These are phyloP conservation scores for Chloebia gouldiae DNA, from an alignment of 2,113 vertebrate species.

Conservation along the genomic window DNA sequence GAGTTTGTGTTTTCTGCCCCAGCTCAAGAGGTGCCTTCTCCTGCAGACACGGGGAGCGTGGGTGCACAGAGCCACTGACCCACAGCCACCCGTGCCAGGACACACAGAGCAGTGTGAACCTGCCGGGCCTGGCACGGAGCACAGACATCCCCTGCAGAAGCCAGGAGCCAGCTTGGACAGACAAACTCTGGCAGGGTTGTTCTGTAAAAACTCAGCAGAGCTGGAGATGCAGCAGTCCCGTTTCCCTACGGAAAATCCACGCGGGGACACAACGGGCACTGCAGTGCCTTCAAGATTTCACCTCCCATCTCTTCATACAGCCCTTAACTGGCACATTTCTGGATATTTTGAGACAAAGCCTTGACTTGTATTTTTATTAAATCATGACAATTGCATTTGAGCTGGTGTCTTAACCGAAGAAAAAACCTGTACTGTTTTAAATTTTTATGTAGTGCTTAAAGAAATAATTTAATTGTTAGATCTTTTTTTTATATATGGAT, in stretches of 20 bases:
- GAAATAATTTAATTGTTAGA: not conserved
- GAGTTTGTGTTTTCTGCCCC: not conserved
- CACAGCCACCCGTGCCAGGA: fast-evolving
- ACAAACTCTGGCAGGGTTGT: fast-evolving
- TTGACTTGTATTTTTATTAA: not conserved
- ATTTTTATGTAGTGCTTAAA: not conserved
- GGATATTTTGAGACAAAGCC: not conserved
- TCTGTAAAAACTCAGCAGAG: not conserved
- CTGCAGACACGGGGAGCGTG: not conserved
- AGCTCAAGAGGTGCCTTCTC: not conserved
- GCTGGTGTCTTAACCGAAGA: not conserved
- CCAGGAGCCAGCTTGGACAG: not conserved
- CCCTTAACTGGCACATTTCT: not conserved
- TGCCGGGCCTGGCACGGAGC: not conserved
- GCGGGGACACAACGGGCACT: not conserved
- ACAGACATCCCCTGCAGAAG: not conserved
- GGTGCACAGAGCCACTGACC: fast-evolving
- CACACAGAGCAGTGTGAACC: not conserved
- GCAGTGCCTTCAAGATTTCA: not conserved
- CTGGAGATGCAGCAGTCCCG: fast-evolving
- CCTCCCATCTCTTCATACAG: not conserved
- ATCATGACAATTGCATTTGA: fast-evolving
- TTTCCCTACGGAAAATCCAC: not conserved
- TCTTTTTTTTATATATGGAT: not conserved
- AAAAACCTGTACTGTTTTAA: not conserved